phyloP scores from a whole-genome alignment of 2,797 vertebrate genomes.

The Danio albolineatus region DNA sequence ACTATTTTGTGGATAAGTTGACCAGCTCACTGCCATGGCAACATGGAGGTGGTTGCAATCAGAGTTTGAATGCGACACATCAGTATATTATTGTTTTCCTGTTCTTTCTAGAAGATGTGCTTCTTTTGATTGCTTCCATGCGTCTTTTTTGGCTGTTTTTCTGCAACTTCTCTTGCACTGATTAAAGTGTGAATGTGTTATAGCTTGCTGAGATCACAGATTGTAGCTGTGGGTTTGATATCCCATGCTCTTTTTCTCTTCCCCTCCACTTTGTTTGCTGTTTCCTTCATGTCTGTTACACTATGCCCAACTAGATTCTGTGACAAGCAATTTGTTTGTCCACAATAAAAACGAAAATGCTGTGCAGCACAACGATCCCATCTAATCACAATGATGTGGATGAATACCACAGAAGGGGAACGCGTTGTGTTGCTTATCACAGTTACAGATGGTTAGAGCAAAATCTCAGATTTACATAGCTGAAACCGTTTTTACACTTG shows the following conservation, averaged over 20 bases:
- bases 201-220: not conserved
- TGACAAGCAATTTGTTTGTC: not conserved
- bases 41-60: not conserved
- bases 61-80: not conserved
- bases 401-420: conserved; percentile 4
- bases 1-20: not conserved
- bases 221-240: conserved; percentile 19
- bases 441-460: not conserved
- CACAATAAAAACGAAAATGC: not conserved
- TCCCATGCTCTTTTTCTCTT: not conserved
- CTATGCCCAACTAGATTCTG: not conserved
- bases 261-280: not conserved
- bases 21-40: not conserved
- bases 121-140: conserved; percentile 25
- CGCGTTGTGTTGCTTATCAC: not conserved
- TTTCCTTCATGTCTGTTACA: conserved; percentile 28
- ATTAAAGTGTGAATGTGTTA: conserved; percentile 11
- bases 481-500: not conserved
- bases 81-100: conserved; percentile 9
- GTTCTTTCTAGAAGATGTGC: conserved; percentile 19
- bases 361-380: not conserved
- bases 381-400: not conserved
- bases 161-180: conserved; percentile 1
- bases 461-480: not conserved
- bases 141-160: not conserved